phyloP scores from a whole-genome alignment of 2,113 vertebrate genomes.

The human (Homo sapiens) region DNA sequence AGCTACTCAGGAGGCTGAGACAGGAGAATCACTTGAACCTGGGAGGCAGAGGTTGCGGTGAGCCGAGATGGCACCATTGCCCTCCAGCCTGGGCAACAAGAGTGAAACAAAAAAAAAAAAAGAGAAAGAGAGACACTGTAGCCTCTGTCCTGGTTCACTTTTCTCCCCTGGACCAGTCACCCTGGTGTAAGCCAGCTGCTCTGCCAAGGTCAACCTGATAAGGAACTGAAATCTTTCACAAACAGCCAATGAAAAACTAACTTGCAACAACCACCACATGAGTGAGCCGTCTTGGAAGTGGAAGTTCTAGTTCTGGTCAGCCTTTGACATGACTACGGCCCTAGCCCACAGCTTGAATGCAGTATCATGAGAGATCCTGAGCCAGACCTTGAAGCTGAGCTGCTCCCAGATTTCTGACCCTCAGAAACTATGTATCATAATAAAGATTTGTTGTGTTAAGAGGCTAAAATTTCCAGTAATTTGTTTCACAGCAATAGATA shows the following conservation, averaged over 20 bases:
- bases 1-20: too few relatives aligned
- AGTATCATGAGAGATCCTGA: neutral
- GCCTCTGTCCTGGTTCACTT: neutral
- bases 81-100: too few relatives aligned
- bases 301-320: too few relatives aligned
- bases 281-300: neutral
- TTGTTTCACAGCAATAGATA: neutral
- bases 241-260: neutral
- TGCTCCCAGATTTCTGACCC: neutral
- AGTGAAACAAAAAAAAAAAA: too few relatives aligned
- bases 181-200: neutral
- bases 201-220: neutral
- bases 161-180: neutral
- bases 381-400: neutral
- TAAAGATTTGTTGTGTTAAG: conserved; percentile 1
- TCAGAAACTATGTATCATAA: neutral
- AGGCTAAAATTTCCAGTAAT: conserved; percentile 4
- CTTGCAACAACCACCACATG: neutral
- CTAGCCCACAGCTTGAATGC: neutral
- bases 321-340: neutral
- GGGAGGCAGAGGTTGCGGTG: too few relatives aligned
- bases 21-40: too few relatives aligned
- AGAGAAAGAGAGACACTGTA: neutral
- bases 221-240: neutral
- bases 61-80: too few relatives aligned